phyloP scores from a whole-genome alignment of 2,888 invertebrate species.

The Lasioglossum malachurum region DNA sequence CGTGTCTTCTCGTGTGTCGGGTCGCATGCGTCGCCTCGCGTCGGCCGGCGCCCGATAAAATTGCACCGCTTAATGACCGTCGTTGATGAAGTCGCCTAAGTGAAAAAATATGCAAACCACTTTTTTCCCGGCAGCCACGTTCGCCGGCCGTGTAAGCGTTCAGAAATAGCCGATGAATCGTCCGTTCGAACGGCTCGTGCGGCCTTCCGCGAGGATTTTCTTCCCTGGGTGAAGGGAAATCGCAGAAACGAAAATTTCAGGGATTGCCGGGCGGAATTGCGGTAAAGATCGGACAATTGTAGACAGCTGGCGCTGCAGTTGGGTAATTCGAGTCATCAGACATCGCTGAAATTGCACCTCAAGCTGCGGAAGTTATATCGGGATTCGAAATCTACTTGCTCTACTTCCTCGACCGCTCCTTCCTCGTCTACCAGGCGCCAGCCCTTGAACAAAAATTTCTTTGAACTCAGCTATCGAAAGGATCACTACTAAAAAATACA shows the following conservation, averaged over 20 bases:
- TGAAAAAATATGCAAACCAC: conserved; percentile 61
- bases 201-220: background rate
- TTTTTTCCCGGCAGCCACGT: conserved; percentile 45
- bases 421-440: background rate
- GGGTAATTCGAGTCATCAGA: conserved; percentile 24
- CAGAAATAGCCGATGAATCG: conserved; percentile 55
- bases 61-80: conserved; percentile 67
- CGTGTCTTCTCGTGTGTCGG: conserved; percentile 39
- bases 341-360: conserved; percentile 8
- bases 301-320: conserved; percentile 11
- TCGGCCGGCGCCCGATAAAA: conserved; percentile 54
- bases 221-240: background rate
- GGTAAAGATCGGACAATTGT: background rate
- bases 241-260: background rate
- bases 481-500: background rate
- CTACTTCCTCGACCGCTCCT: background rate
- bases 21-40: conserved; percentile 33
- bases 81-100: conserved; percentile 67
- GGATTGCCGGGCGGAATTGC: background rate
- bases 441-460: background rate
- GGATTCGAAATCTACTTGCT: conserved; percentile 14
- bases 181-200: conserved; percentile 14
- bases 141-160: conserved; percentile 31
- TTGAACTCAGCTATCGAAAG: background rate
- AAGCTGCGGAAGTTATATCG: conserved; percentile 19